Percentiles rank a stretch among this genome's conserved stretches.
phyloP scores from a whole-genome alignment of 2,888 invertebrate species.

The Salticus scenicus region DNA sequence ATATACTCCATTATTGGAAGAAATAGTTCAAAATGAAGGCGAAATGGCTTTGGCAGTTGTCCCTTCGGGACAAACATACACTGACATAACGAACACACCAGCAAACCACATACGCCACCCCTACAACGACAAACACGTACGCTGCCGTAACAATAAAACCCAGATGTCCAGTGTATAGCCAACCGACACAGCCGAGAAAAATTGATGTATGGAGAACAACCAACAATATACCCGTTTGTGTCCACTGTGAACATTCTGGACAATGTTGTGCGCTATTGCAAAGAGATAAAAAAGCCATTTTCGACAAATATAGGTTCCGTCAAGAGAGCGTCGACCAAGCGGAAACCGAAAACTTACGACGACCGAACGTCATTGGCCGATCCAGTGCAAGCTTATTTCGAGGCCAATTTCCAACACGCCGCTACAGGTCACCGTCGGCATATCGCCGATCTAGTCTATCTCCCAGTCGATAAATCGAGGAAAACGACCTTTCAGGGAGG shows the following conservation, averaged over 20 bases:
- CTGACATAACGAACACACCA: background rate
- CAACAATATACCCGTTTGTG: background rate
- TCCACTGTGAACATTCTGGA: background rate
- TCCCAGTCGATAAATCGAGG: background rate
- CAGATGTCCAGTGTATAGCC: background rate
- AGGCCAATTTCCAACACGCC: background rate
- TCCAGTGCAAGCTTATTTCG: background rate
- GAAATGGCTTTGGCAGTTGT: background rate
- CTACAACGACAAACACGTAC: background rate
- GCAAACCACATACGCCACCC: too few species aligned
- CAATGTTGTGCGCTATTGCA: background rate
- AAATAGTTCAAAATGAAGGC: background rate
- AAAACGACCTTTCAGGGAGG: too few species aligned
- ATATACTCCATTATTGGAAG: background rate
- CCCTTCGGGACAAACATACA: background rate
- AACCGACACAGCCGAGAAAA: too few species aligned
- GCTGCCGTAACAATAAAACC: background rate
- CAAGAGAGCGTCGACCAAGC: background rate
- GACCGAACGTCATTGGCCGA: background rate
- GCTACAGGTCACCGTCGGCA: background rate
- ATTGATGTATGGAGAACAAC: too few species aligned
- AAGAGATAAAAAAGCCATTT: too few species aligned
- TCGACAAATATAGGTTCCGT: background rate
- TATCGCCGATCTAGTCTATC: background rate
- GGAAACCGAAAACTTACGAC: background rate